Conservation (phyloP, 2,888 invertebrate species). For the Cecidostiba fungosa region DNA sequence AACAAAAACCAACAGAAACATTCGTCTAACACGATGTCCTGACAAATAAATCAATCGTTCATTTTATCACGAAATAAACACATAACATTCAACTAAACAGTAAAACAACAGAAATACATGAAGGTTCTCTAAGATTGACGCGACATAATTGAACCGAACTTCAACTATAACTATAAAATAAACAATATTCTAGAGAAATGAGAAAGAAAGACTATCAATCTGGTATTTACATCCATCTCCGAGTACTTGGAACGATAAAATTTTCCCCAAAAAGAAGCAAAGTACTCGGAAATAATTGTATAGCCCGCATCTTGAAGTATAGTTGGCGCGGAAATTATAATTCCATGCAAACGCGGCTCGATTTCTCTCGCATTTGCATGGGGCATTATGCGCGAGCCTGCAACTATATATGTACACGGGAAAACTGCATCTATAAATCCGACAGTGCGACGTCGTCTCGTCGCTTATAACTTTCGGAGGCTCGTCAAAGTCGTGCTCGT, state of each 20-base stretch:
- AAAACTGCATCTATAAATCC: constrained; percentile 44
- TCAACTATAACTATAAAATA: neutral
- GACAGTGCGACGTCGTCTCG: constrained; percentile 50
- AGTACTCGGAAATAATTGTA: neutral
- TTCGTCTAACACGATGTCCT: constrained; percentile 26
- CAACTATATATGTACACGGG: neutral
- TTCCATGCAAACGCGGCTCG: constrained; percentile 31
- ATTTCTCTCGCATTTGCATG: constrained; percentile 51
- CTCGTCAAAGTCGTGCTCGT: constrained; percentile 42
- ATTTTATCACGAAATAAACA: constrained; percentile 22
- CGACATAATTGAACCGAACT: neutral
- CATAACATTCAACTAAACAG: constrained; percentile 49
- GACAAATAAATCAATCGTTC: constrained; percentile 11
- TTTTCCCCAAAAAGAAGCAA: neutral
- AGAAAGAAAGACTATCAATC: neutral
- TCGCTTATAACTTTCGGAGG: constrained; percentile 11
- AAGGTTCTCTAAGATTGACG: neutral
- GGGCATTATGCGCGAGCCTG: constrained; percentile 37
- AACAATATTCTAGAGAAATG: no score
- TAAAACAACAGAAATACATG: constrained; percentile 20
- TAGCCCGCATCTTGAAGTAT: neutral
- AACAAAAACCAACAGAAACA: constrained; percentile 17
- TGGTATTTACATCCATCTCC: neutral
- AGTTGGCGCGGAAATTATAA: constrained; percentile 29
- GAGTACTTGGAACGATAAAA: neutral